Conservation (phyloP, 1,140 invertebrate species). For the Saccostrea cuccullata region DNA sequence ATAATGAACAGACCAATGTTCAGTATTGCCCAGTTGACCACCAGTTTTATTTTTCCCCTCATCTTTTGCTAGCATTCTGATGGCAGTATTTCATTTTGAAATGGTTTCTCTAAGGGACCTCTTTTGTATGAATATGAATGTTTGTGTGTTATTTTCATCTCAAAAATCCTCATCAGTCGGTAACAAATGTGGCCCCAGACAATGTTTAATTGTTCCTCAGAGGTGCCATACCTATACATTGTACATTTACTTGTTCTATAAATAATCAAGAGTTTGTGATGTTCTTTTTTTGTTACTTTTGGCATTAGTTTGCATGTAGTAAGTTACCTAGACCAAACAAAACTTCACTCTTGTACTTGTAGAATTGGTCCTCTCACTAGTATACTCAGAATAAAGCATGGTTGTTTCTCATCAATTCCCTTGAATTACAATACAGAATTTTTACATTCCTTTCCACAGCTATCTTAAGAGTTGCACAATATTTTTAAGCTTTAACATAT, state of each 20-base stretch:
- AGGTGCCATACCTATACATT: neutral
- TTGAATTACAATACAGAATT: neutral
- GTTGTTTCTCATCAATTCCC: neutral
- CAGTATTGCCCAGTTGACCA: constrained; percentile 16
- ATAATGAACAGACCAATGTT: neutral
- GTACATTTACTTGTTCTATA: neutral
- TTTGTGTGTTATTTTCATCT: neutral
- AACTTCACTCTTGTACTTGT: no score
- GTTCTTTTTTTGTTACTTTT: neutral
- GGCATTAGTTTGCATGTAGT: no score
- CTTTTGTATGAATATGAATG: neutral
- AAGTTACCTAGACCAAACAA: no score
- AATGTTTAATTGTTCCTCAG: neutral
- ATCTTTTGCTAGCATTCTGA: neutral
- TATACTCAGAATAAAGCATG: neutral
- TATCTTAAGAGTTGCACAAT: neutral
- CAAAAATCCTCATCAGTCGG: neutral
- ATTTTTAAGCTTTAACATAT: neutral
- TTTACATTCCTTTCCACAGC: neutral
- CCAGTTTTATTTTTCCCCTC: neutral
- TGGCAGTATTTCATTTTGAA: constrained; percentile 20
- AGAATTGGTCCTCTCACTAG: neutral
- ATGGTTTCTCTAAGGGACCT: neutral
- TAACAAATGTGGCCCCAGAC: neutral
- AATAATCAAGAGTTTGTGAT: neutral